phyloP scores from a whole-genome alignment of 2,113 vertebrate species.

The Ranitomeya variabilis region DNA sequence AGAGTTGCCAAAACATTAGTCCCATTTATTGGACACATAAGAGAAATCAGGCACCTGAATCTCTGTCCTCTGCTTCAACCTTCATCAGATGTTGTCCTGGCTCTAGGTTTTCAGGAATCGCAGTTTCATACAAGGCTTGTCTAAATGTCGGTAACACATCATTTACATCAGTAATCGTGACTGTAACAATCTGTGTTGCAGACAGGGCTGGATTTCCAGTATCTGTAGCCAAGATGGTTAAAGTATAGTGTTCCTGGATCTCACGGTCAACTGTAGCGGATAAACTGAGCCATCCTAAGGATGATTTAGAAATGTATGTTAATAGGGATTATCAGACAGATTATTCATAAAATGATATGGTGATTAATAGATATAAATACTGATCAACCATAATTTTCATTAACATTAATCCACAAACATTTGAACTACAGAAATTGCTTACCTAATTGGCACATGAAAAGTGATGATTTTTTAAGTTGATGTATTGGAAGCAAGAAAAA shows the following conservation, averaged over 20 bases:
- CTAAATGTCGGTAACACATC: constrained; percentile 80
- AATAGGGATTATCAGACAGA: background rate
- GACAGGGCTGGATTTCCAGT: constrained; percentile 77
- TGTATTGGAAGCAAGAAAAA: too few relatives aligned
- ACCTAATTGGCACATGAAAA: too few relatives aligned
- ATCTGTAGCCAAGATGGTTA: constrained; percentile 80
- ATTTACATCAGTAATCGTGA: constrained; percentile 84
- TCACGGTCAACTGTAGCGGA: constrained; percentile 80
- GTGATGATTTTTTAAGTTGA: too few relatives aligned
- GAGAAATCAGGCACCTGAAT: constrained; percentile 77
- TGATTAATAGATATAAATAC: background rate
- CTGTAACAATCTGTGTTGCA: constrained; percentile 80
- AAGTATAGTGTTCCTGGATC: constrained; percentile 68
- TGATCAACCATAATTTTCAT: background rate
- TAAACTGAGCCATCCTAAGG: constrained; percentile 79
- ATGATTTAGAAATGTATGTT: background rate
- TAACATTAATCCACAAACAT: too few relatives aligned
- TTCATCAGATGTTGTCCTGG: constrained; percentile 76
- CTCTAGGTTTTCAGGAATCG: constrained; percentile 80
- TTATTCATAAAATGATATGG: background rate
- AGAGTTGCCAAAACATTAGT: background rate
- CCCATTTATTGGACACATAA: background rate
- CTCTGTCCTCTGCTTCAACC: constrained; percentile 80
- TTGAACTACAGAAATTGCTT: too few relatives aligned
- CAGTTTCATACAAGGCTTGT: constrained; percentile 73